phyloP scores from a whole-genome alignment of 2,797 vertebrate genomes.

The Coracias cyanogaster region DNA sequence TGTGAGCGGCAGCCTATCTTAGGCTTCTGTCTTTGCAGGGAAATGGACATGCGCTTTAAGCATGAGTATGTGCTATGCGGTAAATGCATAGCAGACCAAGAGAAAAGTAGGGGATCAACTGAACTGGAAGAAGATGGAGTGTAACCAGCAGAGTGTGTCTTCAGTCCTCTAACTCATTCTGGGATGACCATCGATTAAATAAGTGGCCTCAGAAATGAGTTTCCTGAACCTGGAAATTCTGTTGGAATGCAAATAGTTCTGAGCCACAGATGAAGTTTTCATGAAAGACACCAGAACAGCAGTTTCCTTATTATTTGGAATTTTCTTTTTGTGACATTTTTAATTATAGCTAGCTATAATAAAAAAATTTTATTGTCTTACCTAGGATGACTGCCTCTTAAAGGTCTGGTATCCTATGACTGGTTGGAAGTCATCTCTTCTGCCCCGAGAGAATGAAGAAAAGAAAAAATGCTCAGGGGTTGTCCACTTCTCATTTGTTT shows the following conservation, averaged over 20 bases:
- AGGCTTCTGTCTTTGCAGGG: background rate
- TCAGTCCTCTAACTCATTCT: background rate
- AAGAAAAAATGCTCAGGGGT: slow-evolving; percentile 77
- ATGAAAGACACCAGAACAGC: background rate
- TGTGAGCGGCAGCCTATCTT: background rate
- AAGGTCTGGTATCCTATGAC: slow-evolving; percentile 97
- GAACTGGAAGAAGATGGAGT: background rate
- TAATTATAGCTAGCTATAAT: background rate
- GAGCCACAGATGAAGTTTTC: background rate
- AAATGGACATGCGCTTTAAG: background rate
- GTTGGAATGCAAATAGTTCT: background rate
- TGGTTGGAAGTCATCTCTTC: slow-evolving; percentile 94
- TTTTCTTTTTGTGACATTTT: background rate
- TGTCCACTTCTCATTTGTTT: slow-evolving; percentile 84
- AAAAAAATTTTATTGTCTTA: slow-evolving; percentile 2
- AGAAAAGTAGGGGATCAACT: background rate
- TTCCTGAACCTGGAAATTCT: background rate
- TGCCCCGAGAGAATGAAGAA: slow-evolving; percentile 88
- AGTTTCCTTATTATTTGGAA: background rate
- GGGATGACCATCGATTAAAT: background rate
- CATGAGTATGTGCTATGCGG: background rate
- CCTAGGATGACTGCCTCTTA: slow-evolving; percentile 94
- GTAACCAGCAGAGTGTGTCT: background rate
- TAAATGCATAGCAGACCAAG: background rate
- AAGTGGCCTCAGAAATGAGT: background rate